Conservation (phyloP, 2,113 vertebrate genomes). For the Xenus cinereus region DNA sequence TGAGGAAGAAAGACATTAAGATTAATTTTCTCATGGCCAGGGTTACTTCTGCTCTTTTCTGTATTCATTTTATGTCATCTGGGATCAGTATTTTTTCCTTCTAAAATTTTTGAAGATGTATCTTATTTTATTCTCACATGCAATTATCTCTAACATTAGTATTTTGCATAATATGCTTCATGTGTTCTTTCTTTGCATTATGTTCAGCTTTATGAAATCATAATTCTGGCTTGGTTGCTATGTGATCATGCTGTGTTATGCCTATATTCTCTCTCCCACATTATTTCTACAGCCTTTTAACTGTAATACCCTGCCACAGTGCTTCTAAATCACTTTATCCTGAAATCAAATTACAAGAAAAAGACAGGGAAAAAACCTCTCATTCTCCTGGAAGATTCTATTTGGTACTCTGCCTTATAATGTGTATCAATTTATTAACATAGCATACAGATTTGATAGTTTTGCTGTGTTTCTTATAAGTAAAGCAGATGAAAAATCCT, state of each 20-base stretch:
- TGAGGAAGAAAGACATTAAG: background rate
- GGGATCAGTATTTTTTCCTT: background rate
- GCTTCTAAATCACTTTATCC: constrained; percentile 40
- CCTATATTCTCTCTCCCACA: background rate
- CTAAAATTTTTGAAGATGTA: background rate
- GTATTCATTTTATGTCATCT: background rate
- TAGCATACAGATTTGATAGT: background rate
- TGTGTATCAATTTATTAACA: background rate
- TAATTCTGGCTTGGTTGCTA: background rate
- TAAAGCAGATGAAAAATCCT: background rate
- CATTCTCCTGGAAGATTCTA: background rate
- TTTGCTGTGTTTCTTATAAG: background rate
- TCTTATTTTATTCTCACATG: background rate
- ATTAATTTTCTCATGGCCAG: background rate
- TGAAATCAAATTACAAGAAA: constrained; percentile 41
- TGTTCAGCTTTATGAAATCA: constrained; percentile 9
- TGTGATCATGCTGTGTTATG: constrained; percentile 6
- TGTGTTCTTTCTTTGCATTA: background rate
- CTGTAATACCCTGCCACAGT: background rate
- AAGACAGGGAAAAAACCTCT: background rate
- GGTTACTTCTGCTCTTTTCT: background rate
- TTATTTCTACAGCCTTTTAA: constrained; percentile 40
- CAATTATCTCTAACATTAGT: background rate
- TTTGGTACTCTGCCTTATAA: background rate
- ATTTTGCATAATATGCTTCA: background rate